Evolutionary conservation across 2,797 vertebrate species (phyloP).

Genomic region (Dryobates pubescens): DNA sequence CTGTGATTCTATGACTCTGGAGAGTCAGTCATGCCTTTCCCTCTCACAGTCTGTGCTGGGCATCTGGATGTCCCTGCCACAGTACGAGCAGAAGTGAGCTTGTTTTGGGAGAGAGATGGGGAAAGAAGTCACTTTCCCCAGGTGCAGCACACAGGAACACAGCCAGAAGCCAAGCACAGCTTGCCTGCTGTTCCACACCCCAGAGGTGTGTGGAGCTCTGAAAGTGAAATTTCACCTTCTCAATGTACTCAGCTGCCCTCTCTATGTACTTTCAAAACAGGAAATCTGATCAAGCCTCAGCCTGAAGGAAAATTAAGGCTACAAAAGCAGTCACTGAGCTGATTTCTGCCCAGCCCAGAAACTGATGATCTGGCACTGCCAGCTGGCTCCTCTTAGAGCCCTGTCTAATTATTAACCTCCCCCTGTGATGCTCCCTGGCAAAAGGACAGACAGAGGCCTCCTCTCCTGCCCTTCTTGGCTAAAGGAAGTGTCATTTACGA

Average conservation of each 20-base stretch:
- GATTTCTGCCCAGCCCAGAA: neutral
- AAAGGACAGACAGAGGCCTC: neutral
- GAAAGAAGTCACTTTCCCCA: neutral
- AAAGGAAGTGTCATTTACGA: neutral
- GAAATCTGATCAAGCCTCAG: neutral
- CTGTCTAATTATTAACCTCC: neutral
- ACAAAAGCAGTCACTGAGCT: neutral
- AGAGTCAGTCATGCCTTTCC: neutral
- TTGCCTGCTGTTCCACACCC: neutral
- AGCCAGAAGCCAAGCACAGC: neutral
- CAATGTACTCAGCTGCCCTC: neutral
- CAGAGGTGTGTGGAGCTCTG: fast-evolving
- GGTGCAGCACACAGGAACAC: neutral
- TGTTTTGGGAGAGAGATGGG: neutral
- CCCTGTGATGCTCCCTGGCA: neutral
- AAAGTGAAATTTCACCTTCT: neutral
- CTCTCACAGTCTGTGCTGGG: neutral
- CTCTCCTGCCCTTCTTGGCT: neutral
- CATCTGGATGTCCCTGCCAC: fast-evolving
- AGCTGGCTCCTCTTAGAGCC: neutral
- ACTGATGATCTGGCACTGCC: neutral
- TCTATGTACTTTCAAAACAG: neutral
- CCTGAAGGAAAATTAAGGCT: neutral
- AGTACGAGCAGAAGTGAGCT: neutral
- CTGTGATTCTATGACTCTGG: too few relatives aligned